Evolutionary conservation across 2,888 invertebrate species (phyloP), one percentile per base, ranked within the genome.

Genomic region (Miltochrista miniata): DNA sequence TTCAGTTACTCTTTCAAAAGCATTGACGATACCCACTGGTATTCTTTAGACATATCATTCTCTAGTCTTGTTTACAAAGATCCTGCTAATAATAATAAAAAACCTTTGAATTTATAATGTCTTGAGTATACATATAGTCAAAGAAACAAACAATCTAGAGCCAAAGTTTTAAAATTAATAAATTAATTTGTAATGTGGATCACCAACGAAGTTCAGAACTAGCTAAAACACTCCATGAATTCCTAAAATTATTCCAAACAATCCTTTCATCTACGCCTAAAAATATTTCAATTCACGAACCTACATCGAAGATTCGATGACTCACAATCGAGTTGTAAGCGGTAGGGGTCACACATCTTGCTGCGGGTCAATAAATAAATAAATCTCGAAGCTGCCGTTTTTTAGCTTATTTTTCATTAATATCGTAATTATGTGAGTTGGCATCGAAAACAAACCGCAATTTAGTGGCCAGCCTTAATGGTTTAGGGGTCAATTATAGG

Each of bases 401-500:
- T 85, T 86, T 85, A 74, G 70, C 76, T 84, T 84, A 80, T 85
- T 83, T 77, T 74, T 82, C 79, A 84, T 84, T 83, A 81, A 80
- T 79, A 76, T 80, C 76, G 80, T 86, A 86, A 87, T 87, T 87
- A 86, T 76, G 83, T 81, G 81, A 78, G 86, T 83, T 83, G 81
- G 82, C 83, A 81, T 85, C 81, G 81, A 87, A 83, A 86, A 86
- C 87, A 81, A 87, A 90, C 87, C 87, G 77, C 86, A 81, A 79
- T 80, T 78, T 81, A 82, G 85, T 81, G 83, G 84, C 79, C 79
- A 60, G 73, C 64, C 72, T 73, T 86, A 85, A 87, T 86, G 81
- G 83, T 84, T 83, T 86, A 86, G 80, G 81, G 81, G 80, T 83
- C 85, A 85, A 87, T 89, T 87, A 85, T 76, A 85, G 85, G 88